These are phyloP conservation scores for Branchellion lobata DNA, from an alignment of 2,888 invertebrate species.

Conservation along the genomic window DNA sequence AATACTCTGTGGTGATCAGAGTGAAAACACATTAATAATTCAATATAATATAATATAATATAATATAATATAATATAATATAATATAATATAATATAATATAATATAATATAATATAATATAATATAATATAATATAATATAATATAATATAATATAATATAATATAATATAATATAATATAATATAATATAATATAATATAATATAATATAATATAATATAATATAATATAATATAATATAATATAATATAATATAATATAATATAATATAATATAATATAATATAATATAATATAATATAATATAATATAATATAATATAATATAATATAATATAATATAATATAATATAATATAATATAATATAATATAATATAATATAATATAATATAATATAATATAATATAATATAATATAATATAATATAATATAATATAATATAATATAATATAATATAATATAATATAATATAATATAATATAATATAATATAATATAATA, in stretches of 20 bases:
- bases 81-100: constrained; percentile 21
- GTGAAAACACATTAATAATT: neutral
- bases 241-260: constrained; percentile 21
- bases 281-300: constrained; percentile 29
- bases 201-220: constrained; percentile 8
- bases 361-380: too few relatives aligned
- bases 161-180: constrained; percentile 8
- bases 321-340: too few relatives aligned
- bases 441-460: too few relatives aligned
- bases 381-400: too few relatives aligned
- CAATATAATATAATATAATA: constrained; percentile 27
- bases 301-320: constrained; percentile 25
- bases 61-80: constrained; percentile 29
- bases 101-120: constrained; percentile 8
- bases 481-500: too few relatives aligned
- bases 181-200: constrained; percentile 8
- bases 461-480: too few relatives aligned
- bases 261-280: constrained; percentile 29
- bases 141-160: constrained; percentile 8
- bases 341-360: too few relatives aligned
- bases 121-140: constrained; percentile 8
- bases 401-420: too few relatives aligned
- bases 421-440: too few relatives aligned
- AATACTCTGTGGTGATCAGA: too few relatives aligned
- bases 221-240: constrained; percentile 8